Evolutionary conservation across 2,888 invertebrate species (phyloP).

Genomic region (Oligia fasciuncula): DNA sequence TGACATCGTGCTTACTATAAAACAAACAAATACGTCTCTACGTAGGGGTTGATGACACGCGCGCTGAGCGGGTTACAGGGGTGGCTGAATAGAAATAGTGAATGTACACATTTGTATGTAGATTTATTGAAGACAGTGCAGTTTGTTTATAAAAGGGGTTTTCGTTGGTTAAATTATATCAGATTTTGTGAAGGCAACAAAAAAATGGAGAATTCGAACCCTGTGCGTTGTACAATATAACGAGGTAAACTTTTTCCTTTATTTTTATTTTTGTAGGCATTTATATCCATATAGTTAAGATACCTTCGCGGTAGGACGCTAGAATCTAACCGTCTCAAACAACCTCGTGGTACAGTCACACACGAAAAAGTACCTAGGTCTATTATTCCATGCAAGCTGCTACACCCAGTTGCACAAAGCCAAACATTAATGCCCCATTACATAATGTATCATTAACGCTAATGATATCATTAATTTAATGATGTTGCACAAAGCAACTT

Average conservation of each 20-base stretch:
- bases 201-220: neutral
- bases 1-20: neutral
- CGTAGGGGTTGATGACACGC: slow-evolving; percentile 44
- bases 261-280: neutral
- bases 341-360: neutral
- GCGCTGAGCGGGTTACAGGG: slow-evolving; percentile 44
- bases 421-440: no score
- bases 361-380: neutral
- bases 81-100: slow-evolving; percentile 6
- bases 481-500: no score
- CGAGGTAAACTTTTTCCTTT: neutral
- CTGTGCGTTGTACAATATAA: neutral
- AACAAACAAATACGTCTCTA: slow-evolving; percentile 18
- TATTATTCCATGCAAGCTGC: neutral
- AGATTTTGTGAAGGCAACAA: neutral
- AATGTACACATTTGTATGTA: slow-evolving; percentile 36
- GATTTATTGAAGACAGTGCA: slow-evolving; percentile 15
- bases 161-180: neutral
- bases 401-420: no score
- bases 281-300: no score
- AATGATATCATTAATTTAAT: no score
- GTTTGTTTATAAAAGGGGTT: neutral
- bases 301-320: no score
- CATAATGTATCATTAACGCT: no score
- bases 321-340: no score